These are phyloP conservation scores for Spilarctia lutea DNA, from an alignment of 2,888 invertebrate genomes.

Conservation along the genomic window DNA sequence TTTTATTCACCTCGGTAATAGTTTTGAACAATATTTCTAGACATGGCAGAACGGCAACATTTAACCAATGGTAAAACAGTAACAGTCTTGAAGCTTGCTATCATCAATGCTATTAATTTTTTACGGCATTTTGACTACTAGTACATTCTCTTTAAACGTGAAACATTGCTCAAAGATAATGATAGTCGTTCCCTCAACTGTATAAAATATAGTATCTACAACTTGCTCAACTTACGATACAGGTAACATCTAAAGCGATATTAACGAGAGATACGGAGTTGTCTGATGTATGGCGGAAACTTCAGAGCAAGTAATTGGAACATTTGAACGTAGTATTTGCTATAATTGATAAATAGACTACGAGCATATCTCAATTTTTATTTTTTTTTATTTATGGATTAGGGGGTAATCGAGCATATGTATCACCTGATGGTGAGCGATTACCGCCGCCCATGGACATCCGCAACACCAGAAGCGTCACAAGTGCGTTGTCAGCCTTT, in stretches of 20 bases:
- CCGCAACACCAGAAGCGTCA: too few relatives aligned
- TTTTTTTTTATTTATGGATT: too few relatives aligned
- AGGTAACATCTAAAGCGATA: conserved; percentile 20
- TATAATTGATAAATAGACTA: too few relatives aligned
- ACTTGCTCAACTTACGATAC: conserved; percentile 17
- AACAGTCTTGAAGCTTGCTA: not conserved
- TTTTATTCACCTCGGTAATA: too few relatives aligned
- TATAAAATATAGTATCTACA: not conserved
- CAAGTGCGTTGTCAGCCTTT: too few relatives aligned
- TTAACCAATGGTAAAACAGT: not conserved
- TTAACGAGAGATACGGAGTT: conserved; percentile 11
- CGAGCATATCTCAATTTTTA: not conserved
- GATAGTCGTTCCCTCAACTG: not conserved
- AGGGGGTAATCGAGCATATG: too few relatives aligned
- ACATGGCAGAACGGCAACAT: not conserved
- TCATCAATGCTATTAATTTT: not conserved
- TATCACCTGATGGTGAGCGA: too few relatives aligned
- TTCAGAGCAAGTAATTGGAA: conserved; percentile 6
- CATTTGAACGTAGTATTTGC: not conserved
- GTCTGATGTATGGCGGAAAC: not conserved
- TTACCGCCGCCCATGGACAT: too few relatives aligned
- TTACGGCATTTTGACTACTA: not conserved
- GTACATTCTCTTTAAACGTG: not conserved
- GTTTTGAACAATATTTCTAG: too few relatives aligned
- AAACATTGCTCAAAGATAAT: not conserved